These are phyloP conservation scores for Lepus europaeus DNA, from an alignment of 2,113 vertebrate genomes.

Conservation along the genomic window DNA sequence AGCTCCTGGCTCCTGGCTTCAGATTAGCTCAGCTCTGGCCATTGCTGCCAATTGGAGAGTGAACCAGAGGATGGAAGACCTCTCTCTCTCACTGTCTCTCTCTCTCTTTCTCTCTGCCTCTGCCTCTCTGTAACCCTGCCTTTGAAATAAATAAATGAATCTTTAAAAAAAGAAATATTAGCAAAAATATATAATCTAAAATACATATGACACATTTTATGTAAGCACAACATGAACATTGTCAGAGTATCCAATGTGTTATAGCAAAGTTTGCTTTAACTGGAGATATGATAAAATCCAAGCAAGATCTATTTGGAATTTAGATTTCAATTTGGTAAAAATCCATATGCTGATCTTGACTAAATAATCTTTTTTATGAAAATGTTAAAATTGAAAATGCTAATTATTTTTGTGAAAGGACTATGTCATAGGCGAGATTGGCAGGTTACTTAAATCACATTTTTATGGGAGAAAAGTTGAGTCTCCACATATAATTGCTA, in stretches of 20 bases:
- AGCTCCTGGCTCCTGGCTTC: too few species aligned
- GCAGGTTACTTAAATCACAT: neutral
- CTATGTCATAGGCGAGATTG: neutral
- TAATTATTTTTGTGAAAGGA: neutral
- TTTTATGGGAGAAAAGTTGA: constrained; percentile 31
- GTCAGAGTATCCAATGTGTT: neutral
- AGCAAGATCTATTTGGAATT: neutral
- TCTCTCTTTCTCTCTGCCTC: too few species aligned
- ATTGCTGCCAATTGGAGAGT: too few species aligned
- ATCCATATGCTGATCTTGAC: neutral
- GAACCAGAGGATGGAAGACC: too few species aligned
- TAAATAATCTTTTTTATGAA: neutral
- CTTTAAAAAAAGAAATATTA: neutral
- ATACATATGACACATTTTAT: neutral
- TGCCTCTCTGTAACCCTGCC: too few species aligned
- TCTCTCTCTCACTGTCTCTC: too few species aligned
- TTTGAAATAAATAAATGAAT: too few species aligned
- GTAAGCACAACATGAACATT: neutral
- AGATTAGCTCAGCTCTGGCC: too few species aligned
- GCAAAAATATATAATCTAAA: constrained; percentile 43
- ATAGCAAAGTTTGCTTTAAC: neutral
- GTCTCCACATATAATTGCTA: neutral
- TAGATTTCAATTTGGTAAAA: constrained; percentile 9
- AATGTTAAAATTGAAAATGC: neutral
- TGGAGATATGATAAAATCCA: neutral